A percentile compares a stretch with the other conserved stretches of the same genome.
Evolutionary conservation across 2,888 invertebrate genomes (phyloP).

Genomic region (Hyposoter didymator): DNA sequence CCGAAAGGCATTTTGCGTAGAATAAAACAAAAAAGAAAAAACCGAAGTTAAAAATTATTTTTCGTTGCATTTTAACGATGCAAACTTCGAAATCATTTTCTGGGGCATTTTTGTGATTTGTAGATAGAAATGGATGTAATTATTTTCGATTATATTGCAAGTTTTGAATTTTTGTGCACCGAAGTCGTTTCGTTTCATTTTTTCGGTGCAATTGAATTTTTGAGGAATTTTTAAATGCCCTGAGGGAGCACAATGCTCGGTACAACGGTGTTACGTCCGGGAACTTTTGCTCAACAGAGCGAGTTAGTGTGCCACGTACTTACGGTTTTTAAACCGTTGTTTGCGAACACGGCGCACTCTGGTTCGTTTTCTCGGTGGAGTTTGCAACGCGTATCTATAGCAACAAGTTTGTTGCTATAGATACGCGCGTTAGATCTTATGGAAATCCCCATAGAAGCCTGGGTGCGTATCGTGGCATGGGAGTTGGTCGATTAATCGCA

Average conservation of each 20-base stretch:
- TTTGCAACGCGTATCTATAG: no score
- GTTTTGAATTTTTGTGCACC: not conserved
- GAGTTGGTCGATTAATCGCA: constrained; percentile 47
- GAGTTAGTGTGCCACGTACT: constrained; percentile 54
- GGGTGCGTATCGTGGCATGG: constrained; percentile 11
- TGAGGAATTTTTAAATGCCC: not conserved
- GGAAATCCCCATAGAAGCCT: not conserved
- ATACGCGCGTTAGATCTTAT: not conserved
- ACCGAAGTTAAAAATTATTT: not conserved
- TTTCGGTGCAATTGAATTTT: constrained; percentile 5
- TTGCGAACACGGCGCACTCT: not conserved
- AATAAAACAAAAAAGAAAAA: not conserved
- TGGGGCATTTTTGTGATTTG: no score
- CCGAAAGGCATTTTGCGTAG: not conserved
- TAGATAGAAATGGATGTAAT: no score
- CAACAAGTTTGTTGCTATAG: not conserved
- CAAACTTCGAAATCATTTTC: no score
- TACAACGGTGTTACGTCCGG: constrained; percentile 61
- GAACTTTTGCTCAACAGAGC: constrained; percentile 60
- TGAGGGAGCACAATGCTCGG: constrained; percentile 23
- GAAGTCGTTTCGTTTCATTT: not conserved
- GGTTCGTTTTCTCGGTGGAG: constrained; percentile 27
- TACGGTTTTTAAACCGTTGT: constrained; percentile 52
- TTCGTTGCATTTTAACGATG: no score
- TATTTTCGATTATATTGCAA: not conserved